Conservation (phyloP, 2,888 invertebrate genomes). For the Nezara viridula region DNA sequence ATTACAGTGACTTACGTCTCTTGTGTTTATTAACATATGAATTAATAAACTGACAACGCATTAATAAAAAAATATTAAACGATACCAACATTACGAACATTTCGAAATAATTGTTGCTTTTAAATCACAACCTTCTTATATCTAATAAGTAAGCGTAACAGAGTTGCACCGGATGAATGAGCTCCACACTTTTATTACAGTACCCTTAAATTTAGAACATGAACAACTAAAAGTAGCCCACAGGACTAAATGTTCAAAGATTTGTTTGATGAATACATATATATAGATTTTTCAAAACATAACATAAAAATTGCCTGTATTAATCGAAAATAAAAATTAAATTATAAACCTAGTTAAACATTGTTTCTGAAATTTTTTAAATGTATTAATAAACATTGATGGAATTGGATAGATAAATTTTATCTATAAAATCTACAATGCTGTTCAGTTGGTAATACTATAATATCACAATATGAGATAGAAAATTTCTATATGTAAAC, state of each 20-base stretch:
- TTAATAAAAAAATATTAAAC: slow-evolving; percentile 56
- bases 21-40: slow-evolving; percentile 52
- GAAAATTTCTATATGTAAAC: slow-evolving; percentile 29
- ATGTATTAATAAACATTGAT: not conserved
- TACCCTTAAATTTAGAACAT: slow-evolving; percentile 57
- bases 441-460: slow-evolving; percentile 51
- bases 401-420: slow-evolving; percentile 19
- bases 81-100: slow-evolving; percentile 53
- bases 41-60: slow-evolving; percentile 59
- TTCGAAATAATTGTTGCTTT: slow-evolving; percentile 33
- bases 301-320: slow-evolving; percentile 10
- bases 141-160: slow-evolving; percentile 56
- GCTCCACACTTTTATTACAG: slow-evolving; percentile 57
- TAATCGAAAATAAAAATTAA: not conserved
- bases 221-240: slow-evolving; percentile 54
- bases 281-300: not conserved
- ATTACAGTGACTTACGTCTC: slow-evolving; percentile 60
- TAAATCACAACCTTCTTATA: slow-evolving; percentile 51
- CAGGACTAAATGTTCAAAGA: slow-evolving; percentile 17
- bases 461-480: slow-evolving; percentile 57
- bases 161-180: slow-evolving; percentile 61
- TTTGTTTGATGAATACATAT: slow-evolving; percentile 4
- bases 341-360: not conserved
- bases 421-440: not conserved
- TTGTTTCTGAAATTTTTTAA: not conserved